Conservation (phyloP, 2,797 vertebrate species). For the Acanthiza pusilla region DNA sequence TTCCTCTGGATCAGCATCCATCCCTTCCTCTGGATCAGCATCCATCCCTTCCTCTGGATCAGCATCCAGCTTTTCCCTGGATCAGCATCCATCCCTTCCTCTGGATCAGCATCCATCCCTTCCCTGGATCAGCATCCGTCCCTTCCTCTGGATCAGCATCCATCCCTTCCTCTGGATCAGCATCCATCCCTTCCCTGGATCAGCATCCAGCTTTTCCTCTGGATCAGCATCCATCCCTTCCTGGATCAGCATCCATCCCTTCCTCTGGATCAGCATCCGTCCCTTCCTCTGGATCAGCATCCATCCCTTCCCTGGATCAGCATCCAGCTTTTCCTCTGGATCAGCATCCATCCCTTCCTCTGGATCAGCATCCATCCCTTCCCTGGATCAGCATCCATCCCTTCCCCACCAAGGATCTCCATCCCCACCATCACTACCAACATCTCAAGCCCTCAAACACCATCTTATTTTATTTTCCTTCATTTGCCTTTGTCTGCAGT, state of each 20-base stretch:
- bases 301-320: too few species aligned
- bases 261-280: rapidly evolving
- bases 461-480: not conserved
- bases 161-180: not conserved
- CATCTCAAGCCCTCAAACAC: not conserved
- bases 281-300: too few species aligned
- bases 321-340: not conserved
- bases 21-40: rapidly evolving
- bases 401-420: not conserved
- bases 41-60: too few species aligned
- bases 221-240: not conserved
- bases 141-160: not conserved
- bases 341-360: not conserved
- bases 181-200: too few species aligned
- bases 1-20: not conserved
- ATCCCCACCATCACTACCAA: not conserved
- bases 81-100: too few species aligned
- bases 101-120: not conserved
- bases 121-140: not conserved
- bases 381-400: not conserved
- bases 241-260: rapidly evolving
- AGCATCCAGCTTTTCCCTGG: not conserved
- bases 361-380: too few species aligned
- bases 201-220: not conserved
- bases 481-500: not conserved